These are phyloP conservation scores for Tiliacea aurago DNA, from an alignment of 2,888 invertebrate genomes.

Conservation along the genomic window DNA sequence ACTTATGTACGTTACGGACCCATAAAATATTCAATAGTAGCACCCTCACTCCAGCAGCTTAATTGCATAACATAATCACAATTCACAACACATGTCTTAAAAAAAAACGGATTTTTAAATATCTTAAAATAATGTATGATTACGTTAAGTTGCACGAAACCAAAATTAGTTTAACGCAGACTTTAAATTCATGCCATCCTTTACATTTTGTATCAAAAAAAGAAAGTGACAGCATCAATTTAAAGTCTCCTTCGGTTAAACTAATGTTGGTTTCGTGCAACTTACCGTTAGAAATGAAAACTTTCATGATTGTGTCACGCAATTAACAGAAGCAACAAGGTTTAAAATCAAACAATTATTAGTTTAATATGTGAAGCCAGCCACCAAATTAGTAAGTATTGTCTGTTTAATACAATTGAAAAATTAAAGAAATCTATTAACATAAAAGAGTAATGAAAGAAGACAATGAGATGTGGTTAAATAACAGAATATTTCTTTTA, in stretches of 20 bases:
- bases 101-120: background rate
- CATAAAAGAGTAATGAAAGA: background rate
- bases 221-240: too few relatives aligned
- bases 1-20: background rate
- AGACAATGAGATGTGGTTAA: constrained; percentile 30
- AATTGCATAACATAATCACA: constrained; percentile 10
- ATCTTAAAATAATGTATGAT: too few relatives aligned
- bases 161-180: too few relatives aligned
- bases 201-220: too few relatives aligned
- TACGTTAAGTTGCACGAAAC: too few relatives aligned
- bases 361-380: constrained; percentile 25
- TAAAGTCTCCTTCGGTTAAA: too few relatives aligned
- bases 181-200: too few relatives aligned
- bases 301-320: background rate
- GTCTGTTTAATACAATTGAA: background rate
- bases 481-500: constrained; percentile 18
- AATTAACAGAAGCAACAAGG: background rate
- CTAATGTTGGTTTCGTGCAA: too few relatives aligned
- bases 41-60: background rate
- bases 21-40: background rate
- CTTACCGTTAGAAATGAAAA: background rate
- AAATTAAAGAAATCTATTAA: constrained; percentile 5
- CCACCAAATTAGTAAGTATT: constrained; percentile 36
- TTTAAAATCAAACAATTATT: constrained; percentile 1
- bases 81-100: background rate